Conservation (phyloP, 2,797 vertebrate species). For the Fringilla coelebs region DNA sequence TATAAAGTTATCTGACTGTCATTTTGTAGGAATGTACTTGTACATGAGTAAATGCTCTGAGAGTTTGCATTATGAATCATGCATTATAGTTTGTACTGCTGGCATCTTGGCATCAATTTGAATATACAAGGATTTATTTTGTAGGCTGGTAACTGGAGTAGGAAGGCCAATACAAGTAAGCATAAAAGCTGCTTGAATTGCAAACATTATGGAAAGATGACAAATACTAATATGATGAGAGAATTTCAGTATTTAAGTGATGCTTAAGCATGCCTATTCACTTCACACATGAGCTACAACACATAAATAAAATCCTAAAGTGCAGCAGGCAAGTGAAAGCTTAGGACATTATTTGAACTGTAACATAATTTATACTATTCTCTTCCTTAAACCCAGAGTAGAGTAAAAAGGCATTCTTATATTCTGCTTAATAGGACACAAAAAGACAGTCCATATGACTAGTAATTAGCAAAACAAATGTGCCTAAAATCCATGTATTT, state of each 20-base stretch:
- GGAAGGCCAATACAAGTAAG: background rate
- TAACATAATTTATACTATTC: background rate
- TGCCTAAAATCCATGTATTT: background rate
- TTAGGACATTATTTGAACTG: background rate
- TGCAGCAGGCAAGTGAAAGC: background rate
- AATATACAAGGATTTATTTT: background rate
- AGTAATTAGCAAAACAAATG: background rate
- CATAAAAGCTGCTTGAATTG: background rate
- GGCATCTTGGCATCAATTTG: background rate
- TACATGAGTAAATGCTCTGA: background rate
- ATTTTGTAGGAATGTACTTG: background rate
- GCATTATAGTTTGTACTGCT: background rate
- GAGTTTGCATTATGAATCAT: conserved; percentile 33
- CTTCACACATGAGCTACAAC: background rate
- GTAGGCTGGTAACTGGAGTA: background rate
- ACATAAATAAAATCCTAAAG: background rate
- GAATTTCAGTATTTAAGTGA: background rate
- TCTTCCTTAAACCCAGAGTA: background rate
- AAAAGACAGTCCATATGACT: background rate
- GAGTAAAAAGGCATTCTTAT: background rate
- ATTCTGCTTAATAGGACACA: background rate
- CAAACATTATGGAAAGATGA: background rate
- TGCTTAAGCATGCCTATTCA: background rate
- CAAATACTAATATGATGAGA: background rate
- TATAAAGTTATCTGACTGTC: background rate